phyloP scores from a whole-genome alignment of 2,113 vertebrate species.

The Sander vitreus region DNA sequence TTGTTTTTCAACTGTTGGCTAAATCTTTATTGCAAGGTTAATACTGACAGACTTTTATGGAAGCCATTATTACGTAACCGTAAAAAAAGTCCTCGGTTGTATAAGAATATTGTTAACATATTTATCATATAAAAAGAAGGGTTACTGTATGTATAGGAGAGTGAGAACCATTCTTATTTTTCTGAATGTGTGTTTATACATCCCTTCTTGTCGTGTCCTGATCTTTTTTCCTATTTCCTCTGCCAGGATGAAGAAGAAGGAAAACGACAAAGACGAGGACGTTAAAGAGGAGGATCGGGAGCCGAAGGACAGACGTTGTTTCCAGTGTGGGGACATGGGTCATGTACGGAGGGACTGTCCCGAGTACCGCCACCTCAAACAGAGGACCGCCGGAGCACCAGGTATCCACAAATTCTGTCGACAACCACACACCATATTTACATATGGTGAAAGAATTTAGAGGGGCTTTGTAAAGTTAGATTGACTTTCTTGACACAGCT shows the following conservation, averaged over 20 bases:
- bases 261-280: slow-evolving; percentile 94
- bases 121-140: neutral
- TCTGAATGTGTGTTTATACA: neutral
- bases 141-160: too few relatives aligned
- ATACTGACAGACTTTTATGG: neutral
- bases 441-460: too few relatives aligned
- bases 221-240: neutral
- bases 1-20: neutral
- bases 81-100: neutral
- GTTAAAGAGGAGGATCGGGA: slow-evolving; percentile 94
- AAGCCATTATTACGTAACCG: neutral
- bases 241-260: slow-evolving; percentile 95
- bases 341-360: slow-evolving; percentile 97
- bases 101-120: neutral
- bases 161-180: too few relatives aligned
- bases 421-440: neutral
- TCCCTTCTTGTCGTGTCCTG: neutral
- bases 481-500: neutral
- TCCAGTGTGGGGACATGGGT: slow-evolving; percentile 96
- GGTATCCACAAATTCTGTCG: slow-evolving; percentile 56
- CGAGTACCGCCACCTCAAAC: slow-evolving; percentile 93
- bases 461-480: neutral
- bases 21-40: neutral
- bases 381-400: slow-evolving; percentile 86
- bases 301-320: slow-evolving; percentile 94